Evolutionary conservation across 2,888 invertebrate genomes (phyloP).

Genomic region (Trilocha varians): DNA sequence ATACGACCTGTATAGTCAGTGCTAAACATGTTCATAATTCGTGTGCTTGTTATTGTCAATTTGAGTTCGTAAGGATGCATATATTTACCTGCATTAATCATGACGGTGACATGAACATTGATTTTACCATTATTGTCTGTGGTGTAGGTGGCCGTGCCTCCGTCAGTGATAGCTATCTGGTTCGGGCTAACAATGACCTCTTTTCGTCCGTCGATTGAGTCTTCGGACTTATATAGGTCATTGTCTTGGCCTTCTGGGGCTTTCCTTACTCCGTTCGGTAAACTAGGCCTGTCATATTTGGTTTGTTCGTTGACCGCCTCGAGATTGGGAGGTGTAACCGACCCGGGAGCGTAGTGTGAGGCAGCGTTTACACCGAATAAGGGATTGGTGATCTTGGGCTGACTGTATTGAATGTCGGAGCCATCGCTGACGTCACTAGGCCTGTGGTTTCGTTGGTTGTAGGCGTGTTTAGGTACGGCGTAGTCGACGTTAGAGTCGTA

Average conservation of each 20-base stretch:
- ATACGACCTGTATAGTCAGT: too few relatives aligned
- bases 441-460: constrained; percentile 39
- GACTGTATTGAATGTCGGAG: constrained; percentile 33
- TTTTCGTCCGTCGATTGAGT: constrained; percentile 74
- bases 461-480: constrained; percentile 51
- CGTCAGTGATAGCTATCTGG: constrained; percentile 64
- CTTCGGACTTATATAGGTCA: constrained; percentile 76
- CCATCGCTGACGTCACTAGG: constrained; percentile 38
- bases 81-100: constrained; percentile 82
- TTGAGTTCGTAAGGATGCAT: constrained; percentile 65
- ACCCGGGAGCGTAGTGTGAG: constrained; percentile 57
- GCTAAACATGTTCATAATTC: constrained; percentile 24
- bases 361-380: constrained; percentile 67
- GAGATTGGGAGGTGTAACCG: constrained; percentile 22
- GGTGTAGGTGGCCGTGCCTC: constrained; percentile 73
- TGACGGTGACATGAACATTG: constrained; percentile 90
- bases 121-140: constrained; percentile 89
- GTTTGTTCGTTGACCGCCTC: constrained; percentile 32
- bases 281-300: constrained; percentile 41
- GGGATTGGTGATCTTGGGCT: constrained; percentile 55
- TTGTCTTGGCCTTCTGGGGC: constrained; percentile 89
- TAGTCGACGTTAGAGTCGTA: constrained; percentile 61
- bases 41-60: constrained; percentile 39
- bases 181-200: constrained; percentile 58
- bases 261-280: constrained; percentile 73